Evolutionary conservation across 1,140 invertebrate genomes (phyloP), one percentile per base, ranked within the genome.

Genomic region (Conus betulinus): DNA sequence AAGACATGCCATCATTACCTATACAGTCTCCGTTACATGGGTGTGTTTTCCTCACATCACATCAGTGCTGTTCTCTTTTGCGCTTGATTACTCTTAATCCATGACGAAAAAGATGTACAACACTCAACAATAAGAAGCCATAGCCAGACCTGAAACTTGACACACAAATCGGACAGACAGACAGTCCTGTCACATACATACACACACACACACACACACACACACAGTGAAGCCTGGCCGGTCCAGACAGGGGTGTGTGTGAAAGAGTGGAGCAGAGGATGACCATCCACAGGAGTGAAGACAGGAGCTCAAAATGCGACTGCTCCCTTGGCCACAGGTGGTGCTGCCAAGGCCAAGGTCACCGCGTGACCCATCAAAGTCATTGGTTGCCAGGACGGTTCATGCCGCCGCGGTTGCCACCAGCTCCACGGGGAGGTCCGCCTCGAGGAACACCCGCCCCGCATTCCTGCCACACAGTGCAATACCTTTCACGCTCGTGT

Each of bases 401-500:
- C 27, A 5, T n/a, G 63, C 60, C 84, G 0, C 85, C 85, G 20
- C 85, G 85, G 25, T 25, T 79, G 74, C n/a, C 53, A 27, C 85
- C 52, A 23, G 79, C 84, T 25, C 84, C 84, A 8, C 85, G 71
- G 15, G 85, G 85, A 57, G n/a, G 85, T 60, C n/a, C 85, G 13
- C 89, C 81, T 20, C 84, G 71, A 15, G 88, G 74, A 5, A 51
- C 39, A 2, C 85, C n/a, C 88, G 17, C 86, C 89, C 10, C 88
- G 85, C 82, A 87, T 87, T 23, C 88, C 88, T 89, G 88, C n/a
- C 53, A 8, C 39, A 51, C n/a, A 88, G 57, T 13, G 57, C 8
- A 11, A 60, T 60, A 60, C 8, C 57, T 60, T 11, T 60, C 57
- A 60, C 57, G 15, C 57, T 11, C 57, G 4, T 60, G 8, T 60